Conservation (phyloP, 2,797 vertebrate species). For the Myotis myotis region DNA sequence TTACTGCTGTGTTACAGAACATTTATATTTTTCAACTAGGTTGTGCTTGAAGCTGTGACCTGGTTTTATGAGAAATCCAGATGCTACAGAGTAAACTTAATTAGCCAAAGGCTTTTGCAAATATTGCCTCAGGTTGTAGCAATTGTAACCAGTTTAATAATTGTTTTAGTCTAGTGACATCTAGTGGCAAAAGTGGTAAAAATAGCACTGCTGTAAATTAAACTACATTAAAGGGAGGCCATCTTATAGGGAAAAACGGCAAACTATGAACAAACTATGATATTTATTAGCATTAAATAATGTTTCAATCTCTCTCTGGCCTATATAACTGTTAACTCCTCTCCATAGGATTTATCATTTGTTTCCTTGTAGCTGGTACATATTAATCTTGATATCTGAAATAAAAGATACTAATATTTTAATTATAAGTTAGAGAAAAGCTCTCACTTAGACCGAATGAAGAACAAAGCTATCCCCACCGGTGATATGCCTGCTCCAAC, state of each 20-base stretch:
- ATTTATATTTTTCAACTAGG: slow-evolving; percentile 37
- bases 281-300: slow-evolving; percentile 31
- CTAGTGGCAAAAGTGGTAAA: slow-evolving; percentile 67
- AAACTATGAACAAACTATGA: not conserved
- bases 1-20: not conserved
- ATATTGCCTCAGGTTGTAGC: not conserved
- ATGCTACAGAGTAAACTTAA: not conserved
- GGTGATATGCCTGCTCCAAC: not conserved
- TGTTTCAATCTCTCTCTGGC: not conserved
- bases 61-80: slow-evolving; percentile 54
- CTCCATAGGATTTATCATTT: not conserved
- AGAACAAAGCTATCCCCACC: not conserved
- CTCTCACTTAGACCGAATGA: not conserved
- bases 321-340: not conserved
- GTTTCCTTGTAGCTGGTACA: not conserved
- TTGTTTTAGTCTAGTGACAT: slow-evolving; percentile 71
- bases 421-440: slow-evolving; percentile 15
- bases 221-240: slow-evolving; percentile 36
- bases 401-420: not conserved
- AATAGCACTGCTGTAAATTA: not conserved
- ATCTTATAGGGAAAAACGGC: slow-evolving; percentile 39
- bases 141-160: not conserved
- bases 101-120: slow-evolving; percentile 24
- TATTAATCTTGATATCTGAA: not conserved
- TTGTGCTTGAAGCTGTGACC: slow-evolving; percentile 22